These are phyloP conservation scores for Aplodontia rufa DNA, from an alignment of 2,113 vertebrate species.

Conservation along the genomic window DNA sequence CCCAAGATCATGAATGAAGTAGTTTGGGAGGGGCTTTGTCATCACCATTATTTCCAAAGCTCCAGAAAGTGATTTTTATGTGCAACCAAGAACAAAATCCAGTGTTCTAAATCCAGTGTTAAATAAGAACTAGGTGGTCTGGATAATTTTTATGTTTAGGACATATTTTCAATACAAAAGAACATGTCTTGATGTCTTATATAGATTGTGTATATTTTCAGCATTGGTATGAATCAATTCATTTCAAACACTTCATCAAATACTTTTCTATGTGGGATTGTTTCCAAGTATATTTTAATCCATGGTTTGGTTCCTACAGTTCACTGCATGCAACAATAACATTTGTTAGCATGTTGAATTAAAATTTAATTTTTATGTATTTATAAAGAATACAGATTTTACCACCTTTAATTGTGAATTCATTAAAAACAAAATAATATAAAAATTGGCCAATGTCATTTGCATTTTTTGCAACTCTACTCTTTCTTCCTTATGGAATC, in stretches of 20 bases:
- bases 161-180: not conserved
- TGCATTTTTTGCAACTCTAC: not conserved
- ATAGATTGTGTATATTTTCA: not conserved
- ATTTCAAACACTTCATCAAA: not conserved
- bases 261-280: not conserved
- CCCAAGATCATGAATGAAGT: not conserved
- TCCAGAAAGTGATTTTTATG: not conserved
- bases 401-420: not conserved
- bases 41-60: not conserved
- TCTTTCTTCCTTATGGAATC: not conserved
- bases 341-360: not conserved
- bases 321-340: not conserved
- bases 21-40: not conserved
- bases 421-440: not conserved
- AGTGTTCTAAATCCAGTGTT: not conserved
- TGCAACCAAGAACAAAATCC: not conserved
- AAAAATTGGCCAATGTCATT: not conserved
- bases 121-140: not conserved
- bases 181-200: not conserved
- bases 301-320: not conserved
- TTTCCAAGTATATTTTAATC: not conserved
- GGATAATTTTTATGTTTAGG: conserved; percentile 31
- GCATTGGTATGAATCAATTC: not conserved
- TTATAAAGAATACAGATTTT: not conserved
- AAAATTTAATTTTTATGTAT: not conserved